Evolutionary conservation across 2,888 invertebrate genomes (phyloP), one percentile per base, ranked within the genome.

Genomic region (Sphaeridia pumilis): DNA sequence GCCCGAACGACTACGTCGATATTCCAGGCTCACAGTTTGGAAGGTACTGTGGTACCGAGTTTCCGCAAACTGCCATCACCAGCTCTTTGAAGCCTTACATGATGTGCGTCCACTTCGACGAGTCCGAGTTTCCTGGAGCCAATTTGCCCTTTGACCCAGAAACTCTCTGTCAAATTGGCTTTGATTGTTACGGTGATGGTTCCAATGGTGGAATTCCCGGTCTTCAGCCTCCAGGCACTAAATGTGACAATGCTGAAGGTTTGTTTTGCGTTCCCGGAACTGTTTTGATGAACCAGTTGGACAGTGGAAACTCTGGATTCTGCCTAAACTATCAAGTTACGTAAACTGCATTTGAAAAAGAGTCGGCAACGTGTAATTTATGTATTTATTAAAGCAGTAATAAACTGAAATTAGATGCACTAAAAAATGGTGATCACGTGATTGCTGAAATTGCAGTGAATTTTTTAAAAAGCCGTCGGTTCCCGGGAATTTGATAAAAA

Each of bases 291-390:
- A 17, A 7, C 4, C 27, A 31, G 10, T 12, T 27, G 5, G 46
- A 46, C n/a, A 3, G 3, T 10, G 20, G 4, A 12, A 46, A 46
- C 20, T 12, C 7, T 5, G 46, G 46, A 12, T 46, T 46, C 21
- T 46, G 46, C n/a, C 46, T 46, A 21, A 21, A 20, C 2, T 46
- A 46, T 21, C 17, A 21, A 25, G 25, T 45, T 10, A 27, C 45
- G 28, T 45, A 45, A 45, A 24, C 45, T 45, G 25, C 43, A 28
- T 56, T 31, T 31, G 31, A 10, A n/a, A n/a, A n/a, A n/a, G n/a
- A n/a, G n/a, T n/a, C n/a, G n/a, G n/a, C n/a, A n/a, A n/a, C n/a
- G n/a, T n/a, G n/a, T n/a, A n/a, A n/a, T n/a, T n/a, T n/a, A n/a
- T n/a, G n/a, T n/a, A n/a, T n/a, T n/a, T n/a, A n/a, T n/a, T n/a